Percentiles rank a stretch among this genome's conserved stretches.
These are phyloP conservation scores for Ornithoptera priamus DNA, from an alignment of 2,888 invertebrate species.

Conservation along the genomic window DNA sequence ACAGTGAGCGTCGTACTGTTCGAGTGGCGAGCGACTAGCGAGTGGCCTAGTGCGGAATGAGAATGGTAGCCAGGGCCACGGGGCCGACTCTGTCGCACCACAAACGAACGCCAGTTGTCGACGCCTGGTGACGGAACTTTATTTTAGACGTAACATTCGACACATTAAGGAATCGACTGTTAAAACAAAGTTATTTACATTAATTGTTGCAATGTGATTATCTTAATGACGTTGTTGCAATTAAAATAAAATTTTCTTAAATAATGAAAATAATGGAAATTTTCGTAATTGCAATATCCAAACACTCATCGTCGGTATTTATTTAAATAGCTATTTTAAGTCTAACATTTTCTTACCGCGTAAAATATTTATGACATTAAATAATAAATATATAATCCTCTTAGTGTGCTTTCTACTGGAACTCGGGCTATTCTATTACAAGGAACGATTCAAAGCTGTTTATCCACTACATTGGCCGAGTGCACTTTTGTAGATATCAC, in stretches of 20 bases:
- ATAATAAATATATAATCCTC: no score
- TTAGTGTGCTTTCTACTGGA: no score
- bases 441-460: no score
- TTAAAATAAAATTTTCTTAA: background rate
- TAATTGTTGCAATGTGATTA: background rate
- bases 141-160: conserved; percentile 29
- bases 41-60: conserved; percentile 45
- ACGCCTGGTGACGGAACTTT: conserved; percentile 47
- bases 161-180: conserved; percentile 7
- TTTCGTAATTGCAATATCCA: no score
- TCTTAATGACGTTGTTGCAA: background rate
- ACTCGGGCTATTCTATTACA: no score
- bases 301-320: no score
- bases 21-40: conserved; percentile 67
- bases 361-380: no score
- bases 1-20: conserved; percentile 57
- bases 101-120: conserved; percentile 31
- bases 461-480: no score
- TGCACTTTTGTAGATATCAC: no score
- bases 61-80: conserved; percentile 40
- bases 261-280: no score
- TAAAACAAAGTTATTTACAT: conserved; percentile 3
- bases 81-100: conserved; percentile 30
- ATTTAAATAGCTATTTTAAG: no score
- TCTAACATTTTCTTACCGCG: no score